phyloP scores from a whole-genome alignment of 2,888 invertebrate genomes.

The Ischnus inquisitorius region DNA sequence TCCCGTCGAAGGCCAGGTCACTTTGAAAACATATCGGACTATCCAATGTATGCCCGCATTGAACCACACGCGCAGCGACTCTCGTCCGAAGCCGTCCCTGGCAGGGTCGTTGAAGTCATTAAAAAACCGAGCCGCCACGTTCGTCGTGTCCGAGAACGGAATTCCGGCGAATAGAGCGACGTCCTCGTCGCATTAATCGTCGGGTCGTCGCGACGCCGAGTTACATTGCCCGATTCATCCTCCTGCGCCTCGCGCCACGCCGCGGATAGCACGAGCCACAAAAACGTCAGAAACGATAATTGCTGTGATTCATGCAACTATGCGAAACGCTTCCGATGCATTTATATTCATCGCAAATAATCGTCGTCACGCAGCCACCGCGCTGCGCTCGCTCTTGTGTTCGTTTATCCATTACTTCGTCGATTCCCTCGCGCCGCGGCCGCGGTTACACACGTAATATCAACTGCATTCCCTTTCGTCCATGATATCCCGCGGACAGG shows the following conservation, averaged over 20 bases:
- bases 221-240: conserved; percentile 16
- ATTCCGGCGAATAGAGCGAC: conserved; percentile 44
- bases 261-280: conserved; percentile 53
- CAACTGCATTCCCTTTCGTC: conserved; percentile 78
- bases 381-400: conserved; percentile 2
- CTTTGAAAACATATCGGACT: conserved; percentile 28
- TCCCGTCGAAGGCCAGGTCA: conserved; percentile 21
- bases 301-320: conserved; percentile 82
- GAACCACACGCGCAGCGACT: neutral
- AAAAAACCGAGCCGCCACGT: conserved; percentile 32
- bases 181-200: conserved; percentile 33
- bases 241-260: conserved; percentile 29
- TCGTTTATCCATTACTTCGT: neutral
- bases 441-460: conserved; percentile 53
- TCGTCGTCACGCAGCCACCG: conserved; percentile 71
- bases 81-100: neutral
- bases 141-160: conserved; percentile 40
- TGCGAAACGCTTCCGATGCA: conserved; percentile 80
- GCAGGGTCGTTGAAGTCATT: conserved; percentile 35
- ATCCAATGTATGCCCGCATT: conserved; percentile 14
- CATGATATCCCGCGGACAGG: conserved; percentile 67
- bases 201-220: conserved; percentile 47
- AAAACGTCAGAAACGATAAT: conserved; percentile 79
- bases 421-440: neutral
- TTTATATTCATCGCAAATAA: conserved; percentile 79